Evolutionary conservation across 2,797 vertebrate species (phyloP).

Genomic region (Gallinago solitaria): DNA sequence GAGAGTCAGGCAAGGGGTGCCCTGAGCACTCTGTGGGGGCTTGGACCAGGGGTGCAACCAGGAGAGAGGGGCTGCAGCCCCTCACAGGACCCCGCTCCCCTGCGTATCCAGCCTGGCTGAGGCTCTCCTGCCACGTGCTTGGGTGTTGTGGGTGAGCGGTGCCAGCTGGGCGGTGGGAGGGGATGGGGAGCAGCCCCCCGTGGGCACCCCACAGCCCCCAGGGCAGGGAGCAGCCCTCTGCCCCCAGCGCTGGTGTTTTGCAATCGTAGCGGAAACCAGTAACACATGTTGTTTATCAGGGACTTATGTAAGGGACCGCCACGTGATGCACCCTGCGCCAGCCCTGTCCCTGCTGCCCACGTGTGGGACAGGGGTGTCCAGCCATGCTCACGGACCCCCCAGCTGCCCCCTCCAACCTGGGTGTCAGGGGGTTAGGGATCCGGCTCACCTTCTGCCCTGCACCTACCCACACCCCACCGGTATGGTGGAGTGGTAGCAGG

Average conservation of each 20-base stretch:
- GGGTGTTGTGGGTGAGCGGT: background rate
- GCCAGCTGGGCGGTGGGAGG: background rate
- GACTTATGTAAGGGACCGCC: conserved; percentile 8
- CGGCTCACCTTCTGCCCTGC: background rate
- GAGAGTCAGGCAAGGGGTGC: background rate
- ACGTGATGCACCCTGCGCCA: background rate
- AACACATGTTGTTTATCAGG: conserved; percentile 60
- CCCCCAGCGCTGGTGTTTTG: background rate
- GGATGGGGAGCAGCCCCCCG: background rate
- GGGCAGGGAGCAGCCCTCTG: background rate
- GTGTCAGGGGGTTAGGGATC: too few species aligned
- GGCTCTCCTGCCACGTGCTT: fast-evolving
- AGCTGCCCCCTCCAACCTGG: too few species aligned
- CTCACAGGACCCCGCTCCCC: background rate
- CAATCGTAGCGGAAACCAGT: conserved; percentile 16
- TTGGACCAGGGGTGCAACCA: background rate
- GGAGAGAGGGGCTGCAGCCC: background rate
- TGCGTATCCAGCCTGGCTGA: background rate
- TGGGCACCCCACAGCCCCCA: fast-evolving
- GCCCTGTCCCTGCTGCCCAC: background rate
- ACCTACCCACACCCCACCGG: background rate
- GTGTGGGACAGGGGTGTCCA: fast-evolving
- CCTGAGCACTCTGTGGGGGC: fast-evolving
- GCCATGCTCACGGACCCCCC: fast-evolving
- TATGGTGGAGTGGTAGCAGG: too few species aligned